Percentiles rank a stretch among this genome's conserved stretches.
Conservation (phyloP, 2,113 vertebrate species). For the Periophthalmus modestus region DNA sequence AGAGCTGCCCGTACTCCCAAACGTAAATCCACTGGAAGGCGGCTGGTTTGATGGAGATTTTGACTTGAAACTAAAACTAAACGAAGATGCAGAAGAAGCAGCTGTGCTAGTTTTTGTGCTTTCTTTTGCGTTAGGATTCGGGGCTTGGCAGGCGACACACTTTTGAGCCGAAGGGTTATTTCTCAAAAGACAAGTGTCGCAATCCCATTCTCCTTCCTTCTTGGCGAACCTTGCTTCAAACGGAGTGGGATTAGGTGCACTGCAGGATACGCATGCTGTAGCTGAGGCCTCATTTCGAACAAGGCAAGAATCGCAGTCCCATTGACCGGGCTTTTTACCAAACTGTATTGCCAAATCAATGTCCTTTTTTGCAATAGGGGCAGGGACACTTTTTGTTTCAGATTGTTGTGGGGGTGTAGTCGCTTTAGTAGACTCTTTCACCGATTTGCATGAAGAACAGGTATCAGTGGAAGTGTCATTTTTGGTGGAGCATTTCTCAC, state of each 20-base stretch:
- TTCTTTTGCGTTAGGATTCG: conserved; percentile 77
- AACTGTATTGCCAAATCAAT: conserved; percentile 75
- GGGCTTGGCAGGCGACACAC: conserved; percentile 77
- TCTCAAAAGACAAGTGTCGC: conserved; percentile 76
- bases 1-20: conserved; percentile 61
- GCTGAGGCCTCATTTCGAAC: conserved; percentile 78
- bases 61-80: conserved; percentile 73
- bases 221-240: conserved; percentile 80
- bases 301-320: conserved; percentile 80
- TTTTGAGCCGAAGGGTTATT: conserved; percentile 75
- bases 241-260: conserved; percentile 35
- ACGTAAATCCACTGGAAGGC: conserved; percentile 78
- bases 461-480: conserved; percentile 75
- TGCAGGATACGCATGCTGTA: conserved; percentile 76
- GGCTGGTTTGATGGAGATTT: conserved; percentile 72
- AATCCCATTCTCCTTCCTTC: conserved; percentile 87
- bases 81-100: conserved; percentile 62
- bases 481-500: conserved; percentile 73
- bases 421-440: conserved; percentile 39
- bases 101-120: conserved; percentile 26
- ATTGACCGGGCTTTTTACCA: conserved; percentile 77
- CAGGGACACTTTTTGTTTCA: background rate
- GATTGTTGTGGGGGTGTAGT: background rate
- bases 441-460: conserved; percentile 78
- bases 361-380: conserved; percentile 15